Conservation (phyloP, 2,888 invertebrate species). For the Nomada flava region DNA sequence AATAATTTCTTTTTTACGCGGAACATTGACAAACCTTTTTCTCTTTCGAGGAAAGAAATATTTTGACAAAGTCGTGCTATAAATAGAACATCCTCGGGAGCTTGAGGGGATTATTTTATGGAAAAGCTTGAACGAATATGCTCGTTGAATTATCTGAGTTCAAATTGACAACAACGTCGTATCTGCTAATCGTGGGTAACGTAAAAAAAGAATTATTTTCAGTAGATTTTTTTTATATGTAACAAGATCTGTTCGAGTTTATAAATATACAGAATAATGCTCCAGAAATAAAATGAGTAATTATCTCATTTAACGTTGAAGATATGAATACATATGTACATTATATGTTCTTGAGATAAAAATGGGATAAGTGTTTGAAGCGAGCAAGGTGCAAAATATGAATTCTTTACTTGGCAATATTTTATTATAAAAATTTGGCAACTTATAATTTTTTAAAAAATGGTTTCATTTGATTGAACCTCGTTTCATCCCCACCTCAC, state of each 20-base stretch:
- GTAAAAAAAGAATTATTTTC: too few relatives aligned
- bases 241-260: neutral
- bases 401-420: neutral
- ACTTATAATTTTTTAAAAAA: neutral
- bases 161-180: neutral
- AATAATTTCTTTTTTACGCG: neutral
- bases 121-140: neutral
- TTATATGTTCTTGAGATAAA: neutral
- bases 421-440: too few relatives aligned
- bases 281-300: neutral
- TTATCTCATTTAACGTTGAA: conserved; percentile 1
- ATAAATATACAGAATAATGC: neutral
- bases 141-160: neutral
- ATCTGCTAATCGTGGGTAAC: neutral
- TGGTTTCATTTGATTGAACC: neutral
- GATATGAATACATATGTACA: neutral
- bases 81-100: too few relatives aligned
- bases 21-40: neutral
- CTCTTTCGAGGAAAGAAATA: neutral
- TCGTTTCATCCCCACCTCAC: too few relatives aligned
- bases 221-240: neutral
- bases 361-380: neutral
- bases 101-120: too few relatives aligned
- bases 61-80: neutral
- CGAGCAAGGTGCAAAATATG: neutral